Conservation (phyloP, 2,797 vertebrate genomes). For the Glyptemys insculpta region DNA sequence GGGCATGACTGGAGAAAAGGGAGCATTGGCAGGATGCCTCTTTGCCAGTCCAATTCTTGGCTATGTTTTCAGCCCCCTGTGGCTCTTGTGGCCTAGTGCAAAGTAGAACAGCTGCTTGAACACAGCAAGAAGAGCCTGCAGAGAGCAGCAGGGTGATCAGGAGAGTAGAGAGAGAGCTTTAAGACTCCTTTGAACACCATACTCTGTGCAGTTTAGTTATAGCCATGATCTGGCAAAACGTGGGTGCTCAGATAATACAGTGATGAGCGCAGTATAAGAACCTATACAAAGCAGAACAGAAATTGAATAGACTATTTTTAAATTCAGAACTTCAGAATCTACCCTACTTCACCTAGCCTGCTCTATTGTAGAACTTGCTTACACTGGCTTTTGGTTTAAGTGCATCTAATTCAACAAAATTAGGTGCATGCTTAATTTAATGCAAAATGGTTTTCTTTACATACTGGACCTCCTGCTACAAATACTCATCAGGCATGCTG, state of each 20-base stretch:
- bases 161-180: not conserved
- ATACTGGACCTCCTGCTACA: not conserved
- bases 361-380: not conserved
- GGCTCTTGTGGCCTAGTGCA: not conserved
- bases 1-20: not conserved
- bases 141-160: not conserved
- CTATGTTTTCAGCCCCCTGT: not conserved
- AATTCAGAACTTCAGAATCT: not conserved
- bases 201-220: not conserved
- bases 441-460: not conserved
- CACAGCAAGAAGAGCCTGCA: not conserved
- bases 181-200: not conserved
- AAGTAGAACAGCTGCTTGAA: not conserved
- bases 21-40: not conserved
- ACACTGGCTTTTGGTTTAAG: not conserved
- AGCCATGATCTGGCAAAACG: not conserved
- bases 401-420: not conserved
- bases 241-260: not conserved
- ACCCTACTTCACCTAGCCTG: not conserved
- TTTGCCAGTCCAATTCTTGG: not conserved
- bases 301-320: not conserved
- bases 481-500: not conserved
- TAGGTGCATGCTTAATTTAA: not conserved
- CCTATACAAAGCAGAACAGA: not conserved
- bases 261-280: not conserved